A percentile compares a stretch with the other conserved stretches of the same genome.
Conservation (phyloP, 1,140 invertebrate species). For the Phthorimaea operculella region DNA sequence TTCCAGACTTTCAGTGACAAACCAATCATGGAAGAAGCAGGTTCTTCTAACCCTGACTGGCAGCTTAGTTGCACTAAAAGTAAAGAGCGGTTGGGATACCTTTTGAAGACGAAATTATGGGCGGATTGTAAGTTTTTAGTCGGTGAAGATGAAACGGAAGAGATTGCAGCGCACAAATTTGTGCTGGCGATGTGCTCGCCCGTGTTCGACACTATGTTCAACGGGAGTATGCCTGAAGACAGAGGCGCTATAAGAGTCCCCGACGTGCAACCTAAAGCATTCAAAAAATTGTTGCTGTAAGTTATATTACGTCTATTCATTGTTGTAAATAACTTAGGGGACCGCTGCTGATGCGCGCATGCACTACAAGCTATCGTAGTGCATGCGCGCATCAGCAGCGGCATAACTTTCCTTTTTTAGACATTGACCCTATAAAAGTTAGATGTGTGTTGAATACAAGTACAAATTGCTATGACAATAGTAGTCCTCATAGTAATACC, state of each 20-base stretch:
- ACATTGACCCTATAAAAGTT: no score
- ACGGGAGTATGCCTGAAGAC: conserved; percentile 76
- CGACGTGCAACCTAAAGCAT: conserved; percentile 87
- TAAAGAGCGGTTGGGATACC: conserved; percentile 75
- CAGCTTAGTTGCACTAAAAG: conserved; percentile 76
- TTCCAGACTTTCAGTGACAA: no score
- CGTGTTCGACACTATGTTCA: conserved; percentile 85
- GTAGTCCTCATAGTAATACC: no score
- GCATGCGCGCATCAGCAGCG: no score
- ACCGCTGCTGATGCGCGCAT: no score
- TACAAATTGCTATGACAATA: no score
- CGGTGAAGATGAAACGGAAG: conserved; percentile 79
- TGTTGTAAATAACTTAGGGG: no score
- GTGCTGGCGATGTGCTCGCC: conserved; percentile 87
- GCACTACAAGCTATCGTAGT: no score
- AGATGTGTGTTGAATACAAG: no score
- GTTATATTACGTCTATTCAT: conserved; percentile 13
- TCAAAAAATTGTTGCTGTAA: conserved; percentile 73
- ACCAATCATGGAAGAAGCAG: no score
- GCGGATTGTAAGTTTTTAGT: conserved; percentile 85
- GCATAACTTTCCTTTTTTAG: no score
- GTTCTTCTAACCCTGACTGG: conserved; percentile 69
- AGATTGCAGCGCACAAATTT: conserved; percentile 81
- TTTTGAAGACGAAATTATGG: conserved; percentile 81
- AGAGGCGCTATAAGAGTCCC: conserved; percentile 79